Percentiles rank a stretch among this genome's conserved stretches.
phyloP scores from a whole-genome alignment of 1,140 invertebrate genomes.

The Cardiocondyla obscurior region DNA sequence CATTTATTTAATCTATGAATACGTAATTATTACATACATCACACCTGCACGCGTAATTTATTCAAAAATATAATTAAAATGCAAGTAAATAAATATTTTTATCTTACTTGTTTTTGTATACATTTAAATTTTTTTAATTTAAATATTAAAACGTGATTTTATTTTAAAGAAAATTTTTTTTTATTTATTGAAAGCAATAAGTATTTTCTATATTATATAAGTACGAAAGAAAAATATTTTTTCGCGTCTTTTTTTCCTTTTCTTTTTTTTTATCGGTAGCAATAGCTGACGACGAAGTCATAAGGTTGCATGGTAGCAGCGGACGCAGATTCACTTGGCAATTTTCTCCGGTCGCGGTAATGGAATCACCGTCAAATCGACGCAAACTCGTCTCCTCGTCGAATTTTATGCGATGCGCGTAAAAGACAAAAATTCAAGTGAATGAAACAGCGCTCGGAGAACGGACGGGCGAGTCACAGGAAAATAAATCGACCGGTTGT shows the following conservation, averaged over 20 bases:
- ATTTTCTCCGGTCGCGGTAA: slow-evolving; percentile 52
- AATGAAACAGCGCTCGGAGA: background rate
- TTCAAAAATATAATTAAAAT: slow-evolving; percentile 4
- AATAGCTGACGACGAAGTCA: background rate
- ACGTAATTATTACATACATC: background rate
- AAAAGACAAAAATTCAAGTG: slow-evolving; percentile 56
- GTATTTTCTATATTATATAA: background rate
- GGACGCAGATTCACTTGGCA: slow-evolving; percentile 10
- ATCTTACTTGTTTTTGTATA: background rate
- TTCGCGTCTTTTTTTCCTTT: background rate
- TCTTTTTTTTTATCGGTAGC: background rate
- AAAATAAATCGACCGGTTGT: slow-evolving; percentile 46
- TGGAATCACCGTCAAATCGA: slow-evolving; percentile 52
- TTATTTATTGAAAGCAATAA: background rate
- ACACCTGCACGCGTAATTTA: background rate
- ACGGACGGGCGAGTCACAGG: background rate
- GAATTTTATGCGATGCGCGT: slow-evolving; percentile 13
- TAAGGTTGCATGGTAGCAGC: slow-evolving; percentile 18
- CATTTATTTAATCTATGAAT: slow-evolving; percentile 22
- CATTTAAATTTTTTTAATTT: background rate
- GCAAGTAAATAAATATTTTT: background rate
- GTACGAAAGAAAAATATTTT: background rate
- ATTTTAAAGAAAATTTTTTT: background rate
- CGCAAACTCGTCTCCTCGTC: background rate
- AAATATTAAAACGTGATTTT: background rate